Evolutionary conservation across 2,888 invertebrate species (phyloP), one percentile per base, ranked within the genome.

Genomic region (Chesias legatella): DNA sequence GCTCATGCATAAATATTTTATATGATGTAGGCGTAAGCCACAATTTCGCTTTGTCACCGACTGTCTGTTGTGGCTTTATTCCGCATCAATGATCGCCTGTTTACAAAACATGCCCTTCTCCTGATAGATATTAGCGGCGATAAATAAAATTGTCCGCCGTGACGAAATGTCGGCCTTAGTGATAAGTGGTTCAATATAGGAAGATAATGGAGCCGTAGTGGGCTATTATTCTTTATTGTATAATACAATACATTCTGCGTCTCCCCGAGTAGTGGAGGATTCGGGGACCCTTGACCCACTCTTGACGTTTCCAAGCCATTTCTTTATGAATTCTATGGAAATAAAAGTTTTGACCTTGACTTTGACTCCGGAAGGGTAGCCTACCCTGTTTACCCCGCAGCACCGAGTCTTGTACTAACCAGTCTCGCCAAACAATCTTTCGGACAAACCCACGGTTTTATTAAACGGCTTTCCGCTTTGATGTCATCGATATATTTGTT

Each of bases 281-380:
- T 59, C 69, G 60, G 56, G 69, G 75, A 75, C 74, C 74, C 74
- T 76, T 77, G 77, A 77, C 76, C 78, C 60, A 67, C 61, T n/a
- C n/a, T n/a, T n/a, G n/a, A n/a, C n/a, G n/a, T n/a, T n/a, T n/a
- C n/a, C n/a, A n/a, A n/a, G n/a, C n/a, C n/a, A n/a, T n/a, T n/a
- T n/a, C n/a, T n/a, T n/a, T n/a, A n/a, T n/a, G n/a, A n/a, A n/a
- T n/a, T n/a, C n/a, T n/a, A n/a, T n/a, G n/a, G n/a, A n/a, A n/a
- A n/a, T n/a, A n/a, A n/a, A n/a, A n/a, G n/a, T n/a, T n/a, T n/a
- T n/a, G n/a, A n/a, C n/a, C n/a, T n/a, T n/a, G n/a, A n/a, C n/a
- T n/a, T n/a, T n/a, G n/a, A n/a, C n/a, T 71, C 61, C 43, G 56
- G 48, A 56, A 55, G 63, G 61, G 60, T 51, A 54, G 53, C 37